Base-by-base conservation (phyloP, 2,797 vertebrate genomes). In the Pogonophryne albipinna region DNA sequence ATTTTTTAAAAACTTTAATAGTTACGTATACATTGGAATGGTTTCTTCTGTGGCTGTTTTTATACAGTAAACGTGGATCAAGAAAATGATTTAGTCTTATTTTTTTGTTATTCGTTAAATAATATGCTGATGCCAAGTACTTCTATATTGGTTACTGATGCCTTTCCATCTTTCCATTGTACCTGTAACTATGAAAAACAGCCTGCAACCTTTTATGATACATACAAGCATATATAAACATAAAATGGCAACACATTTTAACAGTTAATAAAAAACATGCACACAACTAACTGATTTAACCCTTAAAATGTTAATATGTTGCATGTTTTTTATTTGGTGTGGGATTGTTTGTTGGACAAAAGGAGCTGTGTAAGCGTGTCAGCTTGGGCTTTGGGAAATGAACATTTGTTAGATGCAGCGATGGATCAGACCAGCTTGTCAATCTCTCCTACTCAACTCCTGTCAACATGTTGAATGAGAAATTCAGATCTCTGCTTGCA, bases 381-480 rank as follows among this genome's bases (percentile, higher is more conserved):
- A 66, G 50, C 42, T 41, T 11, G 38, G 13, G 19, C 38, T 45
- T 45, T 45, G 16, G 17, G 41, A 38, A 38, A 51, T 13, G 19
- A 49, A 53, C 50, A 53, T 67, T 70, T 59, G 34, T 66, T 66
- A 10, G 34, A 38, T 59, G 19, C 56, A 70, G 56, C 7, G 47
- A 61, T 52, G 23, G 49, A 60, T 72, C 59, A 23, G 49, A 67
- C 27, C 19, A 47, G 63, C 57, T 47, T 52, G 31, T 57, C 58
- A 4, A 3, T 44, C 74, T 58, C 71, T 69, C 45, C 34, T 57
- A 38, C 58, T 17, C 45, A 51, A 20, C 65, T 56, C 57, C 73
- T 50, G 66, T 57, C 16, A 20, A 15, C 10, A 8, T 52, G 17
- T 44, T 59, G 17, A n/a, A n/a, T n/a, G n/a, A n/a, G 38, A 20